Evolutionary conservation across 2,888 invertebrate species (phyloP), one percentile per base, ranked within the genome.

Genomic region (Volucella bombylans): DNA sequence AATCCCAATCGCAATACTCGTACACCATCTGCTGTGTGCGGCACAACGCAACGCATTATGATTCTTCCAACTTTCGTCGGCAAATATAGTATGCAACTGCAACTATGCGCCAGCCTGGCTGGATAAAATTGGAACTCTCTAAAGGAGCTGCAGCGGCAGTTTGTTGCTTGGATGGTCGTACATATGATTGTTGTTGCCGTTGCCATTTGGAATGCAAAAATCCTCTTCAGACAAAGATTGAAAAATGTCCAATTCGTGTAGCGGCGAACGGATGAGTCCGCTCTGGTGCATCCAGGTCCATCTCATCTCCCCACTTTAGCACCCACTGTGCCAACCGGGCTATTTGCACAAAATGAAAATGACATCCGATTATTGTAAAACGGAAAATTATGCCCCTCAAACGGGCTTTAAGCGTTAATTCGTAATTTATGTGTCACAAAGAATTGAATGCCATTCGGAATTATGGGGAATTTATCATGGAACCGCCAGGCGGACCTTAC

Each of bases 371-470:
- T 85, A 85, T 86, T 86, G 87, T 86, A 86, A 86, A 87, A 87
- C 81, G 83, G 83, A 86, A 87, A 87, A 87, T 87, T 87, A 87
- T 87, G 87, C 86, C 82, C 87, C 87, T 87, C 78, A 88, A 87
- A 89, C 86, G 87, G 87, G 91, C 91, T 91, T 90, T 90, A 91
- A 91, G 91, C 90, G 90, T 91, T 91, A 91, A 91, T 91, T 90
- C 91, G 89, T 91, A 90, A 91, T 91, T 91, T 91, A 91, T 91
- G 91, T 91, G 91, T 90, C 91, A 90, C 90, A 90, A 89, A 88
- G 89, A 91, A 91, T 91, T 91, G 90, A 91, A 91, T 91, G 91
- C 90, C 90, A 91, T 88, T 87, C 89, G 89, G 91, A 91, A 91
- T 91, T 91, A 91, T 91, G 89, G 89, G 89, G 90, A 90, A 91